A percentile compares a stretch with the other conserved stretches of the same genome.
Conservation (phyloP, 2,113 vertebrate genomes). For the Artemisiospiza belli region DNA sequence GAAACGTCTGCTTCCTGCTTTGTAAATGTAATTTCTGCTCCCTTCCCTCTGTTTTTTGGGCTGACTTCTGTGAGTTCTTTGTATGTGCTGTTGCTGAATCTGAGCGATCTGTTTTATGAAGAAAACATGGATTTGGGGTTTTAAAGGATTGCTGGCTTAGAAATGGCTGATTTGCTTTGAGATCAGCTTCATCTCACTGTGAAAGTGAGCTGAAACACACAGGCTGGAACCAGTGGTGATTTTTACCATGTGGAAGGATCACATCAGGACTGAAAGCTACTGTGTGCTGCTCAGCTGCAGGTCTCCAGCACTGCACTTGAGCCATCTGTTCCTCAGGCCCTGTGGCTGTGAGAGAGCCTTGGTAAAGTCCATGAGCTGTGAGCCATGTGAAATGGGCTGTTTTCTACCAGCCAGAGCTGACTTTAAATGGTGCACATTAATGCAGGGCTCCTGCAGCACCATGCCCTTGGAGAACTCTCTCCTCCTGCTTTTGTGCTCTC, state of each 20-base stretch:
- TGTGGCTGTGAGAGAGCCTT: not conserved
- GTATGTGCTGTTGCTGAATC: not conserved
- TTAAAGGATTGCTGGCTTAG: not conserved
- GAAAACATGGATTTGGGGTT: not conserved
- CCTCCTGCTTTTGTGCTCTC: not conserved
- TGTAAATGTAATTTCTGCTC: constrained; percentile 36
- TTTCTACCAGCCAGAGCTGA: not conserved
- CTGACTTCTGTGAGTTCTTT: not conserved
- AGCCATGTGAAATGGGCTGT: not conserved
- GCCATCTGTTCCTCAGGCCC: not conserved
- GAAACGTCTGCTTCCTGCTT: constrained; percentile 32
- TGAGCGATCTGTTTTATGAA: not conserved
- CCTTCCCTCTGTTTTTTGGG: not conserved
- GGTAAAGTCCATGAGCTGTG: not conserved
- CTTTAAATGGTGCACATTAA: not conserved
- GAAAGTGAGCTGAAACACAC: not conserved
- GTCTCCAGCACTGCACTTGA: not conserved
- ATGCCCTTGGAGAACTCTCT: not conserved
- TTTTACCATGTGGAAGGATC: not conserved
- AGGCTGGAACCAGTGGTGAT: not conserved
- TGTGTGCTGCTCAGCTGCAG: not conserved
- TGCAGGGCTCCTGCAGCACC: not conserved
- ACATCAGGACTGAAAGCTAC: not conserved
- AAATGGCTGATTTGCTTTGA: not conserved
- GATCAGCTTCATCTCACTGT: not conserved